Conservation (phyloP, 2,888 invertebrate genomes). For the Homarus gammarus region DNA sequence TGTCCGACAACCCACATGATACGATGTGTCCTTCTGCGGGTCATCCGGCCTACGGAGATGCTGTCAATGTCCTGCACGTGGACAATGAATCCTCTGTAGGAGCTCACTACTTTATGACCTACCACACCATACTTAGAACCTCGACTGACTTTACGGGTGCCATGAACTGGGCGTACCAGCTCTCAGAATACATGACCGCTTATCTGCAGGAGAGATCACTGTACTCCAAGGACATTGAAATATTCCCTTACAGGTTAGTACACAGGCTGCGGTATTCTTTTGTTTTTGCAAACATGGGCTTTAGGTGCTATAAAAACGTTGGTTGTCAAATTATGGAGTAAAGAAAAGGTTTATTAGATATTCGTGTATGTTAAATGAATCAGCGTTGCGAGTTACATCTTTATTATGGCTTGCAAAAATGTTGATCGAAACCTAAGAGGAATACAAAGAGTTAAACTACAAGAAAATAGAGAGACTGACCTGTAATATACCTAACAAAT, state of each 20-base stretch:
- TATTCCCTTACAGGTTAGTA: constrained; percentile 91
- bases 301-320: no score
- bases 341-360: no score
- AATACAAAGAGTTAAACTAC: no score
- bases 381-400: no score
- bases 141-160: constrained; percentile 91
- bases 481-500: no score
- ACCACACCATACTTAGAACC: constrained; percentile 87
- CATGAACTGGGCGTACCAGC: constrained; percentile 86
- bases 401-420: no score
- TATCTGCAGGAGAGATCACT: constrained; percentile 83
- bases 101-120: constrained; percentile 93
- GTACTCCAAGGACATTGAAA: constrained; percentile 82
- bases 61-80: constrained; percentile 45
- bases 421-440: no score
- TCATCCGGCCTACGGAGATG: constrained; percentile 87
- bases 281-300: no score
- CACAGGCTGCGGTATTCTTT: no score
- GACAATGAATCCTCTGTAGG: constrained; percentile 79
- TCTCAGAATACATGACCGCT: constrained; percentile 87
- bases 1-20: constrained; percentile 88
- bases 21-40: constrained; percentile 88
- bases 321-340: no score
- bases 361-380: no score
- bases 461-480: no score